phyloP scores from a whole-genome alignment of 1,140 invertebrate genomes.

The Chironomus tepperi region DNA sequence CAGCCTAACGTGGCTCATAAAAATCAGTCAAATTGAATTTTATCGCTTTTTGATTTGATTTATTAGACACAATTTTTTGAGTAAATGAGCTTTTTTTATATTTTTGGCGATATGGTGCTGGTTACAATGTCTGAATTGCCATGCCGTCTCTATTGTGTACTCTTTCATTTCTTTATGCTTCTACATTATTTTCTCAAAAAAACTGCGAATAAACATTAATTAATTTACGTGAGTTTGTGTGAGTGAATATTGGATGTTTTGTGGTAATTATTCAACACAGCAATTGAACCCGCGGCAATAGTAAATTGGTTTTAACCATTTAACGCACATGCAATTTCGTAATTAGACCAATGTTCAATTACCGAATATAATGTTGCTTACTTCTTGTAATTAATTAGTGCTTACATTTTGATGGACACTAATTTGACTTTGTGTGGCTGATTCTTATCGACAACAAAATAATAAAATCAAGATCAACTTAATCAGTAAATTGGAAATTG shows the following conservation, averaged over 20 bases:
- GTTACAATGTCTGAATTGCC: not conserved
- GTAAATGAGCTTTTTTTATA: not conserved
- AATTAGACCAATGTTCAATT: conserved; percentile 17
- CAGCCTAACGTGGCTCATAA: conserved; percentile 12
- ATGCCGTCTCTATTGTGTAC: not conserved
- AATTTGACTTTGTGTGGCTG: not conserved
- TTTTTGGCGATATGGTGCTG: not conserved
- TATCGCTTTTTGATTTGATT: conserved; percentile 22
- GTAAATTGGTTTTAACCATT: not conserved
- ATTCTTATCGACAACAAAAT: not conserved
- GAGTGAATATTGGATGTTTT: not conserved
- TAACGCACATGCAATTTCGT: conserved; percentile 17
- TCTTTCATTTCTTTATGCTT: not conserved
- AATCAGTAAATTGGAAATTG: too few species aligned
- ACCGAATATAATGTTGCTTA: not conserved
- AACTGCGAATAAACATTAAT: not conserved
- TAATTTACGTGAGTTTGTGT: not conserved
- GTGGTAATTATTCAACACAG: not conserved
- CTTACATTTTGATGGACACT: conserved; percentile 19
- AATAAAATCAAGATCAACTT: too few species aligned
- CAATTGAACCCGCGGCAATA: not conserved
- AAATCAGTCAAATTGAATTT: conserved; percentile 24
- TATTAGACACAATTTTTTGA: conserved; percentile 2
- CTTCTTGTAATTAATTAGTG: not conserved
- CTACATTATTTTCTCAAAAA: not conserved